phyloP scores from a whole-genome alignment of 2,888 invertebrate genomes.

The Laothoe populi region DNA sequence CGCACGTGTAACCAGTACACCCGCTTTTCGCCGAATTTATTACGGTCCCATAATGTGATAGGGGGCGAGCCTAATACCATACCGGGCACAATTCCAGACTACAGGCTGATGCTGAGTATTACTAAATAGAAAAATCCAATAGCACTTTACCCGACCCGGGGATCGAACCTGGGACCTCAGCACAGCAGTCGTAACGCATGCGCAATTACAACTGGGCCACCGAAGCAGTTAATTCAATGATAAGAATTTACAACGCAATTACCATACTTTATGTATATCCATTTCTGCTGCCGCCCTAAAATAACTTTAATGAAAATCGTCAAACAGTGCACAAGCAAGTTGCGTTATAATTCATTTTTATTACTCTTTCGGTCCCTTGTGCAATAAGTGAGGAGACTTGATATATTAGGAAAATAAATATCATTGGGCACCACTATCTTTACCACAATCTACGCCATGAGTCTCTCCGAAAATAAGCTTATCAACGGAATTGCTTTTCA shows the following conservation, averaged over 20 bases:
- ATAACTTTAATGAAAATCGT: neutral
- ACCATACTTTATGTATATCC: neutral
- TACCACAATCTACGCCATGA: neutral
- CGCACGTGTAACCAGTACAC: too few relatives aligned
- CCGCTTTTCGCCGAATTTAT: too few relatives aligned
- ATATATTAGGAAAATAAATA: constrained; percentile 19
- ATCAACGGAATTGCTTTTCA: constrained; percentile 6
- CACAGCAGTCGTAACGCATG: too few relatives aligned
- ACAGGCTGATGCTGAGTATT: too few relatives aligned
- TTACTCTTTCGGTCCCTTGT: neutral
- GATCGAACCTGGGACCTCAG: too few relatives aligned
- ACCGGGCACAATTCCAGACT: too few relatives aligned
- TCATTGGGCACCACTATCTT: neutral
- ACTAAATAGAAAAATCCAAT: too few relatives aligned
- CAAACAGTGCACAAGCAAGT: neutral
- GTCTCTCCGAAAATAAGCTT: neutral
- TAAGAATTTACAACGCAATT: neutral
- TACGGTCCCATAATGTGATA: too few relatives aligned
- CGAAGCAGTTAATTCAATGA: constrained; percentile 7
- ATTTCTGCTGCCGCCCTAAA: neutral
- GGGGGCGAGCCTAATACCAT: too few relatives aligned
- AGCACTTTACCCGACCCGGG: too few relatives aligned
- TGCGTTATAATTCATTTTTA: constrained; percentile 1
- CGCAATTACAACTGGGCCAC: too few relatives aligned
- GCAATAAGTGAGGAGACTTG: neutral